Base-by-base conservation (phyloP, 2,797 vertebrate genomes). In the Alectoris magna region DNA sequence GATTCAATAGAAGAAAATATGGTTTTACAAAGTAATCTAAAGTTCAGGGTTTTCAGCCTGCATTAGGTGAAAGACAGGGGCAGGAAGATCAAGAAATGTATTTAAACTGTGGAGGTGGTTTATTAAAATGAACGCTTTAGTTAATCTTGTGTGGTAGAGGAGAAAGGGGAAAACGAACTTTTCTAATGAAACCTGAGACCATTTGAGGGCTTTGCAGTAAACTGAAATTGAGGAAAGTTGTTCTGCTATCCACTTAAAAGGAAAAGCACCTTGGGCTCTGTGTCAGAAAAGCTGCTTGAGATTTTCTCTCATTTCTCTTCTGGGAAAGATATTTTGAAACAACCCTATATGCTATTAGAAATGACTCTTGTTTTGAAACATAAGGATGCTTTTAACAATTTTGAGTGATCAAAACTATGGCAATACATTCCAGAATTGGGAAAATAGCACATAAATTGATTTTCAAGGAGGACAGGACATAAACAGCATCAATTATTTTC, bases 11-110 rank as follows among this genome's bases (percentile, higher is more conserved):
- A 55, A 91, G 74, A 83, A 85, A 71, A 3, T 27, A 53, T 49
- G 34, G 43, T 29, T 31, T 88, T 92, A 70, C 38, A 56, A 88
- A 92, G 34, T 62, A 34, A 51, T 94, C 39, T 75, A 67, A 89
- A 93, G 79, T 59, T 94, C 85, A 91, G 36, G 24, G 85, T 51
- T 83, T 87, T 93, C 67, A 89, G n/a, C 7, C 46, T 93, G 29
- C 10, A 29, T 70, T 78, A 44, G 27, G 53, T 90, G 56, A 75
- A 66, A 91, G 31, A 21, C 8, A 78, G 51, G 31, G 10, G 16
- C 24, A 84, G 44, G 31, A 21, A 92, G 39, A 82, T 68, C 44
- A 83, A 83, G 62, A 87, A 94, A 83, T 51, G 39, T 4, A 68
- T 9, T 46, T 72, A 46, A 87, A 92, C 68, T 62, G 58, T 62